Percentiles rank a stretch among this genome's conserved stretches.
Conservation (phyloP, 2,113 vertebrate species). For the Hippocampus mohnikei region DNA sequence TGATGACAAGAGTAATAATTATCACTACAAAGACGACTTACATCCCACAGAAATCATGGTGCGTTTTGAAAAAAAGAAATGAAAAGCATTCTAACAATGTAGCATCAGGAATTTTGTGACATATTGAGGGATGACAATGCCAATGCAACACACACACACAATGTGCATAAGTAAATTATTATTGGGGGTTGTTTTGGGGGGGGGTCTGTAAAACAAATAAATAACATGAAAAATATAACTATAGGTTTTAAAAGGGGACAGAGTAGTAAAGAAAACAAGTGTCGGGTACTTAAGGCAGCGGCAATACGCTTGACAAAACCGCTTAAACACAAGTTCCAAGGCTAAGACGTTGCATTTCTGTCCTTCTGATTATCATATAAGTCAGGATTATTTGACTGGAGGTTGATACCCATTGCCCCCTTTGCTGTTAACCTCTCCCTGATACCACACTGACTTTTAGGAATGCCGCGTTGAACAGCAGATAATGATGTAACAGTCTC, state of each 20-base stretch:
- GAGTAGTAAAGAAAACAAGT: constrained; percentile 33
- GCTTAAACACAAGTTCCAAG: constrained; percentile 52
- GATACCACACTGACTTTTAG: constrained; percentile 63
- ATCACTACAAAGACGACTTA: constrained; percentile 47
- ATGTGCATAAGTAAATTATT: background rate
- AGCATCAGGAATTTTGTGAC: background rate
- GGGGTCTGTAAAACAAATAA: background rate
- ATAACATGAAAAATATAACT: background rate
- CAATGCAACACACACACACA: background rate
- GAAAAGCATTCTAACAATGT: no score
- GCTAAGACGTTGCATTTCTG: constrained; percentile 43
- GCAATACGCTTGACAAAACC: constrained; percentile 45
- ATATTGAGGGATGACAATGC: background rate
- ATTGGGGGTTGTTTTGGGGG: background rate
- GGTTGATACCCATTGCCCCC: constrained; percentile 45
- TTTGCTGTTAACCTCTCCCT: constrained; percentile 58
- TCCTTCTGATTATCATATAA: constrained; percentile 66
- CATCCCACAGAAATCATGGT: constrained; percentile 37
- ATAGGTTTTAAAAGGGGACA: background rate
- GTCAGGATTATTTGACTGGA: constrained; percentile 66
- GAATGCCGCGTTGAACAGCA: constrained; percentile 54
- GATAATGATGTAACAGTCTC: constrained; percentile 70
- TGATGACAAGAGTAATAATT: constrained; percentile 57
- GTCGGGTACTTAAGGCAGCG: constrained; percentile 46
- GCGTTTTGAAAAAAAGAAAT: constrained; percentile 5